Evolutionary conservation across 1,140 invertebrate genomes (phyloP).

Genomic region (Brachionus rubens): DNA sequence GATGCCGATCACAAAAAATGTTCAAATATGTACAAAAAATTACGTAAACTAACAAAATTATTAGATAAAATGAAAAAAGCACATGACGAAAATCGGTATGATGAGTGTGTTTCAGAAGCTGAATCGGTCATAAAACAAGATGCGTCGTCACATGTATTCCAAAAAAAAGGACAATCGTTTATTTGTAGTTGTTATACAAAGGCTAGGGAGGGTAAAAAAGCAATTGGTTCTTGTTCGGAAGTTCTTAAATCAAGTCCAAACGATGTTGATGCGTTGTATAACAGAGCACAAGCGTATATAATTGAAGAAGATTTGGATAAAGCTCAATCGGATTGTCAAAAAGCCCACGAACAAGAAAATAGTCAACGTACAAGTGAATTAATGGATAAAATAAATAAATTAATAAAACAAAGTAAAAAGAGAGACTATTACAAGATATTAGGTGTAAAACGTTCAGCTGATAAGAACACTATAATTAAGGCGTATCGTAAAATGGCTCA

Average conservation of each 20-base stretch:
- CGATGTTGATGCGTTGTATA: constrained; percentile 73
- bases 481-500: constrained; percentile 91
- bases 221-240: constrained; percentile 72
- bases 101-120: constrained; percentile 72
- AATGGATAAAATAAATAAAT: constrained; percentile 79
- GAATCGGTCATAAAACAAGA: constrained; percentile 70
- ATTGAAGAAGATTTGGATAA: constrained; percentile 85
- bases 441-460: constrained; percentile 76
- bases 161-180: constrained; percentile 68
- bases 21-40: constrained; percentile 91
- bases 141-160: constrained; percentile 68
- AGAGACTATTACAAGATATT: constrained; percentile 95
- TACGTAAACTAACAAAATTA: constrained; percentile 89
- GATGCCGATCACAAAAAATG: constrained; percentile 96
- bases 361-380: constrained; percentile 82
- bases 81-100: constrained; percentile 69
- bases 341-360: constrained; percentile 79
- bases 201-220: constrained; percentile 64
- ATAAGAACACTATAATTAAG: constrained; percentile 91
- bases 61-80: constrained; percentile 71
- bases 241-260: constrained; percentile 72
- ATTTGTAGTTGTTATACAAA: constrained; percentile 60
- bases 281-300: constrained; percentile 86
- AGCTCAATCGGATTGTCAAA: constrained; percentile 80
- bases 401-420: constrained; percentile 86